These are phyloP conservation scores for Rhimphoctona megacephalus DNA, from an alignment of 2,888 invertebrate species.

Conservation along the genomic window DNA sequence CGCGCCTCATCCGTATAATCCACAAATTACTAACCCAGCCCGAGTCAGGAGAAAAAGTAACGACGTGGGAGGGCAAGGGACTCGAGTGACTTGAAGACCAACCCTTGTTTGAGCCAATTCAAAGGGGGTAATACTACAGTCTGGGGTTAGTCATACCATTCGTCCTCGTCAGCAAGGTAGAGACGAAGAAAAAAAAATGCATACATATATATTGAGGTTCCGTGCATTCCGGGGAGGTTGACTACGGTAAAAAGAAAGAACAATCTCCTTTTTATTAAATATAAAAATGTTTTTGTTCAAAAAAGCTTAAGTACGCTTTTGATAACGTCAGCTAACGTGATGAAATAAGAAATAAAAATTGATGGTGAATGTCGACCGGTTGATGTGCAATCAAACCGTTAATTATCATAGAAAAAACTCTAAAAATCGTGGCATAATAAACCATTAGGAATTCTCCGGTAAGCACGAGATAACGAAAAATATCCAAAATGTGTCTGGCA, in stretches of 20 bases:
- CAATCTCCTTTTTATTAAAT: constrained; percentile 19
- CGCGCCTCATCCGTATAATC: constrained; percentile 77
- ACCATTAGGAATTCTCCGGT: not conserved
- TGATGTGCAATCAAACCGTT: constrained; percentile 13
- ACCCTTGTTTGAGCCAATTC: constrained; percentile 79
- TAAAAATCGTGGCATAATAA: not conserved
- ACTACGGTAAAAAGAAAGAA: constrained; percentile 28
- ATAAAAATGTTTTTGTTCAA: constrained; percentile 8
- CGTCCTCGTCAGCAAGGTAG: constrained; percentile 71
- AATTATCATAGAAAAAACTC: not conserved
- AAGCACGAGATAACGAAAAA: constrained; percentile 9
- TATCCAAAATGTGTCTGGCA: constrained; percentile 51
- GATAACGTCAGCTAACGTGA: not conserved
- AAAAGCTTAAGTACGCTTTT: not conserved
- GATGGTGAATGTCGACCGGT: not conserved
- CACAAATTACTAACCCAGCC: constrained; percentile 81
- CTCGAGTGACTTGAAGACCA: constrained; percentile 77
- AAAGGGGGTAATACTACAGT: constrained; percentile 75
- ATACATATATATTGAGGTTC: not conserved
- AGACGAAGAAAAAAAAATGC: constrained; percentile 44
- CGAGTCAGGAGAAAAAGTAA: constrained; percentile 62
- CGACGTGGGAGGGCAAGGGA: constrained; percentile 20
- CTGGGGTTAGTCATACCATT: constrained; percentile 69
- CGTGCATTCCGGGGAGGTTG: constrained; percentile 6
- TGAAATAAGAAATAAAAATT: not conserved